phyloP scores from a whole-genome alignment of 1,140 invertebrate genomes.

The Ceratitis capitata region DNA sequence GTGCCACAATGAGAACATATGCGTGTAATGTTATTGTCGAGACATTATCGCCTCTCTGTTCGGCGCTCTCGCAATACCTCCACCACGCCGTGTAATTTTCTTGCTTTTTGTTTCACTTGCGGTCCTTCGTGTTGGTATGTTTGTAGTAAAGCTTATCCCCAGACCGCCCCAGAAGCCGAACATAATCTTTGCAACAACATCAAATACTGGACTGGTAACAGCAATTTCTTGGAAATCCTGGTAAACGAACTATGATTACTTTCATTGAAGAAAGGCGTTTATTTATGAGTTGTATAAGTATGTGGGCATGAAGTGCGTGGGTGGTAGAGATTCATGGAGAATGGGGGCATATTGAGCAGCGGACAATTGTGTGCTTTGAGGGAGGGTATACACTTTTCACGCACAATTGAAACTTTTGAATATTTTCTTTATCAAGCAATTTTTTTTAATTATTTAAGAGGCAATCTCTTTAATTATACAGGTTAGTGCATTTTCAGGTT shows the following conservation, averaged over 20 bases:
- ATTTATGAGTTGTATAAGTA: neutral
- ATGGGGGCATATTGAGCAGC: neutral
- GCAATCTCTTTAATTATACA: too few species aligned
- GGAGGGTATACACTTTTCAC: too few species aligned
- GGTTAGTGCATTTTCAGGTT: too few species aligned
- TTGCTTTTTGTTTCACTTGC: conserved; percentile 1
- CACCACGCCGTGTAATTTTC: neutral
- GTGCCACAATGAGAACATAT: conserved; percentile 20
- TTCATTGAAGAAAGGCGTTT: neutral
- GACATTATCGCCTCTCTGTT: neutral
- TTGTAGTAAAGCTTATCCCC: neutral
- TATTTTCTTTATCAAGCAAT: too few species aligned
- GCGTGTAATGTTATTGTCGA: conserved; percentile 27
- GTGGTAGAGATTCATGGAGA: neutral
- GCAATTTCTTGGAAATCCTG: neutral
- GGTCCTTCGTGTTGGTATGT: neutral
- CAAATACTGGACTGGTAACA: neutral
- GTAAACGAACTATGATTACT: neutral
- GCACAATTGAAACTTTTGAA: too few species aligned
- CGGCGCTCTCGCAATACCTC: neutral
- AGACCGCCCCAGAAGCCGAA: neutral
- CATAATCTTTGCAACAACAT: neutral
- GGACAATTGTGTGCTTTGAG: too few species aligned
- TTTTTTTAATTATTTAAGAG: too few species aligned
- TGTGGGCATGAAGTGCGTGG: neutral